phyloP scores from a whole-genome alignment of 2,113 vertebrate species.

The Setophaga coronata region DNA sequence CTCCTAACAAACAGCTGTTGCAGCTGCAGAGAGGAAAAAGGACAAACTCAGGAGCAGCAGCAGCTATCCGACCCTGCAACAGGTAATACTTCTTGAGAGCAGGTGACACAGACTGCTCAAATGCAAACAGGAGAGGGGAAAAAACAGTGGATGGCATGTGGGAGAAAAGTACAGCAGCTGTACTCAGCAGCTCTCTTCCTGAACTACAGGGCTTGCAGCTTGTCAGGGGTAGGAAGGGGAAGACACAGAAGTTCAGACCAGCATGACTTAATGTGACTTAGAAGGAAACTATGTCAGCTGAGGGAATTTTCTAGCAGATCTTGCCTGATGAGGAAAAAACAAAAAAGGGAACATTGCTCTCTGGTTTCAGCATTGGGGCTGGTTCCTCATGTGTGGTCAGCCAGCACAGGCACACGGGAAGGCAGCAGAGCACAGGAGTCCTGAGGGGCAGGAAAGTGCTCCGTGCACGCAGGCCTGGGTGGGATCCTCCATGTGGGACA shows the following conservation, averaged over 20 bases:
- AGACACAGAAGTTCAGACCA: neutral
- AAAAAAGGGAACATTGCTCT: neutral
- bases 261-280: neutral
- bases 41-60: neutral
- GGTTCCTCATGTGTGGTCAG: neutral
- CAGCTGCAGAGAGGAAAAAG: conserved; percentile 3
- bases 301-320: neutral
- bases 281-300: neutral
- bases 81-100: neutral
- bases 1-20: conserved; percentile 14
- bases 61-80: neutral
- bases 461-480: neutral
- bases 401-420: fast-evolving
- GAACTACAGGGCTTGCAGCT: neutral
- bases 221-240: neutral
- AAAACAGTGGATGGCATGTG: neutral
- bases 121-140: neutral
- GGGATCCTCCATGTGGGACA: neutral
- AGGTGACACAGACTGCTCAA: neutral
- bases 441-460: neutral
- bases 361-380: neutral
- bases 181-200: neutral
- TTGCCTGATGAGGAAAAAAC: neutral
- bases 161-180: neutral
- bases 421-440: fast-evolving